Base-by-base conservation (phyloP, 2,113 vertebrate species). In the Marmota flaviventris region DNA sequence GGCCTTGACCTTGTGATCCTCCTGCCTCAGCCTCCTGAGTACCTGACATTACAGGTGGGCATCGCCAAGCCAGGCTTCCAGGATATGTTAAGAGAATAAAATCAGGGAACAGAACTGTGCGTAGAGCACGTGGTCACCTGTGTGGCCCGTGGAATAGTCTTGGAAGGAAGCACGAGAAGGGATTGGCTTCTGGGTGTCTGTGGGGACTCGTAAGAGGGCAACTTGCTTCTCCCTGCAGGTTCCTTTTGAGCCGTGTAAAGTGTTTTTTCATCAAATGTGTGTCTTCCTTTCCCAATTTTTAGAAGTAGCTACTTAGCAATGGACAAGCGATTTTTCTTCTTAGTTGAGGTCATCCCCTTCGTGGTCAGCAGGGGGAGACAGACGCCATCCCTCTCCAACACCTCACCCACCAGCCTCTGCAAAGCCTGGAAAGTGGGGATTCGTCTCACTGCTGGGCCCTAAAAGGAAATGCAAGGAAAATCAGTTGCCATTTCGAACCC, bases 311-410 rank as follows among this genome's bases (percentile, higher is more conserved):
- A 10, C 17, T 63, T 85, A 45, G 79, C 75, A 67, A 37, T 29
- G 58, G 34, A 92, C 20, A 51, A 69, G 22, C n/a, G 32, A 0
- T 63, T 83, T 92, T 79, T 70, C 69, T 32, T 39, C 5, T 81
- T 56, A 53, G n/a, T 78, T 82, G n/a, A 63, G 69, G 4, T 65
- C 79, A 70, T 96, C 89, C 79, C 81, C 37, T 20, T 29, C 75
- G 42, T 67, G 95, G 58, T 96, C 97, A 96, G 92, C 56, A 96
- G 97, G 92, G 4, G 97, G 97, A 39, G 48, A 10, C 90, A 97
- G 92, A 93, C 24, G 24, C 89, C 83, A 53, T 81, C 27, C 91
- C 4, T 73, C 48, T 53, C 25, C 79, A 42, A 61, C 37, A 34
- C 24, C 8, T 58, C 6, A 51, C 29, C 0, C 27, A 7, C 12